phyloP scores from a whole-genome alignment of 2,888 invertebrate species.

The Platycheirus albimanus region DNA sequence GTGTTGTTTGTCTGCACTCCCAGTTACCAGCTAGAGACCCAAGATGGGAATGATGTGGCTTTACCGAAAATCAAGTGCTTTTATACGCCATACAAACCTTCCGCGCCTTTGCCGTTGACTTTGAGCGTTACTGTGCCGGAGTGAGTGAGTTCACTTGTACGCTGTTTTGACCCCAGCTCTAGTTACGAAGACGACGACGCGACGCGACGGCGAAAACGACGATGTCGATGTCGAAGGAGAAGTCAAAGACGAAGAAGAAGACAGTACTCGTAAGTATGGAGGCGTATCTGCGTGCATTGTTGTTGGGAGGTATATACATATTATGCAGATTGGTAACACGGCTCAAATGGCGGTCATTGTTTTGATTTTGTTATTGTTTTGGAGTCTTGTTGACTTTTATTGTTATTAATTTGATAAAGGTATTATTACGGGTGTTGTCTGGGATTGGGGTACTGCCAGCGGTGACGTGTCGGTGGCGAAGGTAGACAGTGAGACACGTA shows the following conservation, averaged over 20 bases:
- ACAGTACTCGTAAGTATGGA: constrained; percentile 14
- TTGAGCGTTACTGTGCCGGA: constrained; percentile 28
- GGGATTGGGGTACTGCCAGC: neutral
- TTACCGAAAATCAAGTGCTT: constrained; percentile 75
- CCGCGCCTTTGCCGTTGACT: constrained; percentile 6
- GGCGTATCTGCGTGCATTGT: constrained; percentile 19
- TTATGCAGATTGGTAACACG: constrained; percentile 34
- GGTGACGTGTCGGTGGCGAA: neutral
- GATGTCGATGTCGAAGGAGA: constrained; percentile 24
- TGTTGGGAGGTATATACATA: neutral
- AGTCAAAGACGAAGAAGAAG: constrained; percentile 19
- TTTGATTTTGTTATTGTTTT: constrained; percentile 44
- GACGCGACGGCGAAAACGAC: too few species aligned
- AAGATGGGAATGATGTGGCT: constrained; percentile 74
- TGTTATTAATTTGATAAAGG: constrained; percentile 45
- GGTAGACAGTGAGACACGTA: constrained; percentile 30
- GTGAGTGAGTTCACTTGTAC: constrained; percentile 28
- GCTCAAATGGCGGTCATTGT: constrained; percentile 50
- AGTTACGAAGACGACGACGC: constrained; percentile 53
- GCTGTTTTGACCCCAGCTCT: constrained; percentile 64
- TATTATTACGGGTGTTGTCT: constrained; percentile 38
- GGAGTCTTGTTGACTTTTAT: constrained; percentile 28
- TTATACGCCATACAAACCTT: constrained; percentile 73
- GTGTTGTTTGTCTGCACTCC: constrained; percentile 38
- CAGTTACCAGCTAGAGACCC: constrained; percentile 60